Base-by-base conservation (phyloP, 2,888 invertebrate genomes). In the Drosophila rellima region DNA sequence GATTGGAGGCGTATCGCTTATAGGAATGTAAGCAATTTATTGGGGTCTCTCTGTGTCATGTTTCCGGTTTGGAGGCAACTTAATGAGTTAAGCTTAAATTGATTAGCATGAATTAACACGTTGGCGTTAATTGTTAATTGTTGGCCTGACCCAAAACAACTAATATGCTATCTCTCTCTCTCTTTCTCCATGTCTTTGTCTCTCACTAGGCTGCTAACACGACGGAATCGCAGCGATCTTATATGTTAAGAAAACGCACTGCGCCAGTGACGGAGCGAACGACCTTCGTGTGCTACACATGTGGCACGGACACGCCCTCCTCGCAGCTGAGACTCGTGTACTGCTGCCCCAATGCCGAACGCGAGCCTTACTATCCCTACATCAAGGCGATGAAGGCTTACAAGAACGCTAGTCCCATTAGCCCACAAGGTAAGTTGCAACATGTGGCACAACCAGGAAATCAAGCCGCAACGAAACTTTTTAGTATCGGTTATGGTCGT, bases 341-440 rank as follows among this genome's bases (percentile, higher is more conserved):
- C 93, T 97, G 97, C 93, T 96, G 96, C 91, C 95, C 96, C 56
- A 97, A 97, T 93, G 95, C 96, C 0, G 97, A 97, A 90, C 94
- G 96, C 65, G 97, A 98, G 92, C 96, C 97, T 56, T 98, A 96
- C 93, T 98, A 97, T 93, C 97, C 98, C 13, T 97, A 97, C 92
- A 96, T 98, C 68, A 96, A 96, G 90, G 94, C 95, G 83, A 93
- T 97, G 89, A 95, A 95, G 92, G 95, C 96, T 66, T 96, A 96
- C 76, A 95, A 95, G 56, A 97, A 97, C 87, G 96, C 98, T 89
- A 96, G 96, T 93, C 97, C 97, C 39, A 96, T 98, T 84, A 97
- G 96, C 93, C 96, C 96, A 66, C 96, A 97, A 93, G 98, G 97
- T 93, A n/a, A 76, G 55, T 63, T 48, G 13, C 7, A 18, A 48